phyloP scores from a whole-genome alignment of 2,797 vertebrate genomes.

The Enteromius fasciolatus region DNA sequence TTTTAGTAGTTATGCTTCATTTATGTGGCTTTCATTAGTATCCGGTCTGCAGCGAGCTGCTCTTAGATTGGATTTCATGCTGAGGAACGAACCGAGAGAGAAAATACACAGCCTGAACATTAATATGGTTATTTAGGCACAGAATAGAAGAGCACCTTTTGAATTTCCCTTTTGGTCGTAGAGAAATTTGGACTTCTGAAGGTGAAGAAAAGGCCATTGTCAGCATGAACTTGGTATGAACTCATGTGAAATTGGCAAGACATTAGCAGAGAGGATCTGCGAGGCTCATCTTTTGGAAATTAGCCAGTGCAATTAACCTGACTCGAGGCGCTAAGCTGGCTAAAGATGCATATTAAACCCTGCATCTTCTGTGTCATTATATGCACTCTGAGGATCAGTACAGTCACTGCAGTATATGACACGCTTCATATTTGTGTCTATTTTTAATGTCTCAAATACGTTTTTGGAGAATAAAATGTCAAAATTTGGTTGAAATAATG shows the following conservation, averaged over 20 bases:
- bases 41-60: background rate
- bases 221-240: slow-evolving; percentile 37
- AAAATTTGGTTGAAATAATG: too few relatives aligned
- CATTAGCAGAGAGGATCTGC: slow-evolving; percentile 26
- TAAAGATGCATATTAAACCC: background rate
- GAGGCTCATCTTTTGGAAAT: slow-evolving; percentile 22
- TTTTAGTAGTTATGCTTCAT: background rate
- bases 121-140: slow-evolving; percentile 45
- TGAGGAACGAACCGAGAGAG: background rate
- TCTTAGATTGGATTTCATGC: slow-evolving; percentile 9
- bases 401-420: background rate
- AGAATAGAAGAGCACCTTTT: slow-evolving; percentile 8
- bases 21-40: background rate
- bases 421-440: background rate
- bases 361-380: background rate
- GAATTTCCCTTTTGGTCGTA: slow-evolving; percentile 20
- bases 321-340: background rate
- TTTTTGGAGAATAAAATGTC: too few relatives aligned
- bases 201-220: slow-evolving; percentile 32
- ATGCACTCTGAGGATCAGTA: background rate
- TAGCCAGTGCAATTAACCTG: slow-evolving; percentile 18
- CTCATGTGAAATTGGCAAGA: slow-evolving; percentile 25
- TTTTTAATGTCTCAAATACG: too few relatives aligned
- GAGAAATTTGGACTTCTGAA: slow-evolving; percentile 16
- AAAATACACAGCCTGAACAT: background rate